These are phyloP conservation scores for Peromyscus aztecus DNA, from an alignment of 2,797 vertebrate genomes.

Conservation along the genomic window DNA sequence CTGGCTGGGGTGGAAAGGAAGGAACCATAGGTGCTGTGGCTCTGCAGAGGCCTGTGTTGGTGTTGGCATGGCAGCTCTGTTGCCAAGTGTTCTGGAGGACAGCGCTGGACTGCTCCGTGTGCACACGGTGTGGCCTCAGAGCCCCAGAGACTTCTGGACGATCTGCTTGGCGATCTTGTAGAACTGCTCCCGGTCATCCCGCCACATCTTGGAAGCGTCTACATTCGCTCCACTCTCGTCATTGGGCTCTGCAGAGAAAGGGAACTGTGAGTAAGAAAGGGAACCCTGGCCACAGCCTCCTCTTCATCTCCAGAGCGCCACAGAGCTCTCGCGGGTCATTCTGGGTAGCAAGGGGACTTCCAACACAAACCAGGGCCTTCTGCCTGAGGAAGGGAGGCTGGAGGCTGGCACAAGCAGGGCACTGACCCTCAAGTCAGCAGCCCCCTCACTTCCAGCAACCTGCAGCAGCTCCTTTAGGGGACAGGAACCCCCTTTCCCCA, in stretches of 20 bases:
- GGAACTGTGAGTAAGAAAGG: too few relatives aligned
- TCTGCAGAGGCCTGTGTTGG: conserved; percentile 83
- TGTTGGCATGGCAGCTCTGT: conserved; percentile 76
- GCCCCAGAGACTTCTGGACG: conserved; percentile 95
- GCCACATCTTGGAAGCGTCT: conserved; percentile 99
- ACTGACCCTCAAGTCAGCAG: background rate
- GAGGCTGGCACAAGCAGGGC: background rate
- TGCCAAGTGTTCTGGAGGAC: conserved; percentile 56
- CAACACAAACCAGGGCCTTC: background rate
- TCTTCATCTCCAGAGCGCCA: fast-evolving
- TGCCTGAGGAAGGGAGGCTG: background rate
- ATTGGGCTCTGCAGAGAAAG: conserved; percentile 93
- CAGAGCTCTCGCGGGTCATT: fast-evolving
- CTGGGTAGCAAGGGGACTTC: background rate
- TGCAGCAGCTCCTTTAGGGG: background rate
- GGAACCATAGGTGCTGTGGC: conserved; percentile 63
- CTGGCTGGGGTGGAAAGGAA: conserved; percentile 67
- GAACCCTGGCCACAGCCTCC: background rate
- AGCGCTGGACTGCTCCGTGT: background rate
- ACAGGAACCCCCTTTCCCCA: background rate
- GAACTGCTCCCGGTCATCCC: conserved; percentile 96
- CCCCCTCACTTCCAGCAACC: background rate
- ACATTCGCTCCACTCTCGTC: conserved; percentile 98
- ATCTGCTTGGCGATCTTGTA: conserved; percentile 96
- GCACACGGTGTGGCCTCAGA: conserved; percentile 84